Conservation (phyloP, 1,140 invertebrate genomes). For the Drosophila lacteicornis region DNA sequence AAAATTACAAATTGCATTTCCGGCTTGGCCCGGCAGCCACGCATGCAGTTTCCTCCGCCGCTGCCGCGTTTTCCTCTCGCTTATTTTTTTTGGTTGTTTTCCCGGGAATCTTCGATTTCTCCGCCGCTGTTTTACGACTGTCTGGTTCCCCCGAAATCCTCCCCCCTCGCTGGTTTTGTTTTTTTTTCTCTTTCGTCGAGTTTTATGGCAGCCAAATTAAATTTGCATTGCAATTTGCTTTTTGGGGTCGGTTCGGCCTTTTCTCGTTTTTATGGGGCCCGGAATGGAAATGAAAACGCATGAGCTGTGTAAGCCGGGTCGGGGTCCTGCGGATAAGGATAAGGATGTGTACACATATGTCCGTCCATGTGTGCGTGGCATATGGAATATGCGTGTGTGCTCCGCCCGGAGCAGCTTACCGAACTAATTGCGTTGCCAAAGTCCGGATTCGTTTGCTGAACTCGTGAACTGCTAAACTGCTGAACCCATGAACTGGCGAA, state of each 20-base stretch:
- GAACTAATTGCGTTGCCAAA: slow-evolving; percentile 48
- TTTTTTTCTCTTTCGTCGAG: slow-evolving; percentile 11
- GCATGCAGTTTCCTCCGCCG: slow-evolving; percentile 39
- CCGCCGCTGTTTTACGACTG: slow-evolving; percentile 42
- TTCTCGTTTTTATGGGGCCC: slow-evolving; percentile 53
- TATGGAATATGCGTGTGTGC: slow-evolving; percentile 15
- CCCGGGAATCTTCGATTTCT: slow-evolving; percentile 23
- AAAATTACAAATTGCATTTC: slow-evolving; percentile 81
- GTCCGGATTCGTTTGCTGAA: slow-evolving; percentile 39
- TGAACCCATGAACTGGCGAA: slow-evolving; percentile 34
- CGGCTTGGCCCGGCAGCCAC: slow-evolving; percentile 65
- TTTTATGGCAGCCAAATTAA: slow-evolving; percentile 76
- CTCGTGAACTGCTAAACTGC: slow-evolving; percentile 36
- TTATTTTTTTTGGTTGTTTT: neutral
- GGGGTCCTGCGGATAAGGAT: slow-evolving; percentile 32
- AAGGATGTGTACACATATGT: slow-evolving; percentile 23
- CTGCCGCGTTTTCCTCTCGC: neutral
- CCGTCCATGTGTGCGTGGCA: slow-evolving; percentile 4
- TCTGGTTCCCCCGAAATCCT: slow-evolving; percentile 9
- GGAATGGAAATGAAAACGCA: slow-evolving; percentile 60
- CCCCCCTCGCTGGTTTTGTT: slow-evolving; percentile 1
- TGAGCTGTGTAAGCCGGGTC: slow-evolving; percentile 48
- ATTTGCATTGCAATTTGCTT: slow-evolving; percentile 73
- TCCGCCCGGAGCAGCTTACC: slow-evolving; percentile 39
- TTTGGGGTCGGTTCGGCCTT: slow-evolving; percentile 45